Percentiles rank a stretch among this genome's conserved stretches.
These are phyloP conservation scores for Pseudoatta argentina DNA, from an alignment of 1,140 invertebrate species.

Conservation along the genomic window DNA sequence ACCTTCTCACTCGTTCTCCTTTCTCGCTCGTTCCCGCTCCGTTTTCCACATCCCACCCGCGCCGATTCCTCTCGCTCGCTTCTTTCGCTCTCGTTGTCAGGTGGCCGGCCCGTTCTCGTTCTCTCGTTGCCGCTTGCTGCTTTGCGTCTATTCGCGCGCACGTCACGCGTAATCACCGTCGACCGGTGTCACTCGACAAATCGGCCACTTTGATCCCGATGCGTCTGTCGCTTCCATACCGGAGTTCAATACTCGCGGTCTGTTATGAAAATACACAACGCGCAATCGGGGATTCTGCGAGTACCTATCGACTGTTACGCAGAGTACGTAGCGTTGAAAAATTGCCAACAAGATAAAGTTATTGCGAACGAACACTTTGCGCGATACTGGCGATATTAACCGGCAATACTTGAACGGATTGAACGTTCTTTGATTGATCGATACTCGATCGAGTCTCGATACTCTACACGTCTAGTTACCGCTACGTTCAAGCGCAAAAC, in stretches of 20 bases:
- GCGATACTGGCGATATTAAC: background rate
- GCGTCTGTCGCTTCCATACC: background rate
- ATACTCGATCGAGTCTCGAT: background rate
- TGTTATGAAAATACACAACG: background rate
- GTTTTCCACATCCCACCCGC: background rate
- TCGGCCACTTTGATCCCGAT: constrained; percentile 17
- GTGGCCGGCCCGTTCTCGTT: constrained; percentile 6
- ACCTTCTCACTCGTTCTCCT: background rate
- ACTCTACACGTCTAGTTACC: background rate
- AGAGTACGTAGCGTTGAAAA: background rate
- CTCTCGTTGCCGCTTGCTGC: background rate
- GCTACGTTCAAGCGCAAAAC: background rate
- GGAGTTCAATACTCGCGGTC: background rate
- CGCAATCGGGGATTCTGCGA: background rate
- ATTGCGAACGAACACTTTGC: too few species aligned
- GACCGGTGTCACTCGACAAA: constrained; percentile 28
- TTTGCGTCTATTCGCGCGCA: background rate
- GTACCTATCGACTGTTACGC: background rate
- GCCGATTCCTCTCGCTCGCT: background rate
- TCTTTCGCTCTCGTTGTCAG: constrained; percentile 64
- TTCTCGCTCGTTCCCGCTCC: background rate
- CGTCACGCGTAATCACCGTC: constrained; percentile 28
- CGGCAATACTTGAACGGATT: background rate
- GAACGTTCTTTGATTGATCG: background rate
- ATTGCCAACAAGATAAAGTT: background rate